Base-by-base conservation (phyloP, 2,797 vertebrate species). In the Anabas testudineus region DNA sequence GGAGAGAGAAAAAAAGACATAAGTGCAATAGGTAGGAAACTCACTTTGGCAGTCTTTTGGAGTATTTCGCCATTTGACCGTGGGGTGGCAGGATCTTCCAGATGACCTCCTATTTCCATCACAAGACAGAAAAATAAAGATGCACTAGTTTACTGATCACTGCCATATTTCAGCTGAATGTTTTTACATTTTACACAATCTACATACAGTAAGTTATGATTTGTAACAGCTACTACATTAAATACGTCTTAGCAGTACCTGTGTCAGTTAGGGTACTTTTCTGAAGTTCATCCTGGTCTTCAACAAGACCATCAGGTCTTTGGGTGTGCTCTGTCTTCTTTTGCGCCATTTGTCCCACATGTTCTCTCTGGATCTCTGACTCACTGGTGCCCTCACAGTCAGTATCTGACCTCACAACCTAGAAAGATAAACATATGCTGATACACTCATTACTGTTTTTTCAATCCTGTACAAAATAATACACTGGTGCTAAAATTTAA, bases 1-100 rank as follows among this genome's bases (percentile, higher is more conserved):
- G 7, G 9, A 16, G 3, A n/a, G 3, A 52, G 21, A 22, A 48
- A 26, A 34, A 3, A 19, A 16, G 54, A 4, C 74, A n/a, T n/a
- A 8, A 19, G 30, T 12, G 12, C 36, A 22, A 26, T 1, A 56
- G 18, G 5, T 1, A 8, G 19, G 16, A 43, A n/a, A 26, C 80
- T 93, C 91, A 98, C 98, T 94, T 98, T 97, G 51, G 95, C 98
- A n/a, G 97, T 98, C 87, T 93, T 96, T 80, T 99, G 98, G 71
- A 95, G 91, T 26, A 86, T 90, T 75, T 92, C 94, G 28, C 95
- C 95, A 13, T 86, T 84, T 21, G 82, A 18, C 15, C 56, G 70
- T 43, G 64, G 36, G 22, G 66, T 49, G 58, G 79, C 78, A n/a
- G 75, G 26, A 21, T 66, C 81, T 47, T 88, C 73, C 43, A 58